Evolutionary conservation across 2,797 vertebrate genomes (phyloP).

Genomic region (Tachyglossus aculeatus): DNA sequence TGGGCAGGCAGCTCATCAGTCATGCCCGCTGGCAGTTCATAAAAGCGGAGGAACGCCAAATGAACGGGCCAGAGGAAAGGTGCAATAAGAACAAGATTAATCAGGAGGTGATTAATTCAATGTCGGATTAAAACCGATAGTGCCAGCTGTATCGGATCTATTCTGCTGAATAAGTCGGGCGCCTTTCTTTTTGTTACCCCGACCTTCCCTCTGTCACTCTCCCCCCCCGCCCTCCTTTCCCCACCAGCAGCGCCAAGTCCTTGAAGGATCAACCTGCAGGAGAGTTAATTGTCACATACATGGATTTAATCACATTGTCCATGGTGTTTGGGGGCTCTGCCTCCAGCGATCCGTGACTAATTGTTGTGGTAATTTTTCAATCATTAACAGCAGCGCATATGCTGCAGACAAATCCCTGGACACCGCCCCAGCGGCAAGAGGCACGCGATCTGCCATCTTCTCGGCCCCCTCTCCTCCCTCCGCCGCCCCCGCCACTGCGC

Average conservation of each 20-base stretch:
- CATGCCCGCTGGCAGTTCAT: conserved; percentile 67
- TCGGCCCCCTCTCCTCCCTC: conserved; percentile 10
- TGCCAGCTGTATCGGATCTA: conserved; percentile 85
- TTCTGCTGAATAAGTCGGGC: conserved; percentile 66
- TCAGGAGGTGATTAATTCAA: conserved; percentile 88
- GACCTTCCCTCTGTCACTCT: not conserved
- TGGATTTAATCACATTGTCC: conserved; percentile 95
- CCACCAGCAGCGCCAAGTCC: conserved; percentile 66
- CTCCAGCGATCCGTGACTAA: conserved; percentile 85
- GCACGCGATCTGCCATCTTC: conserved; percentile 59
- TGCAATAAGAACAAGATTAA: conserved; percentile 79
- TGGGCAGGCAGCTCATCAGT: conserved; percentile 75
- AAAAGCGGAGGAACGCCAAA: conserved; percentile 68
- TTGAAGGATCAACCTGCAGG: conserved; percentile 78
- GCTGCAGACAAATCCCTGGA: conserved; percentile 83
- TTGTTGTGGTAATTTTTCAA: conserved; percentile 86
- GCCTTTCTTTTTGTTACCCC: conserved; percentile 59
- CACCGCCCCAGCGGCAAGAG: conserved; percentile 66
- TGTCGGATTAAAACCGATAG: conserved; percentile 84
- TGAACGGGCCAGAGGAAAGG: conserved; percentile 72
- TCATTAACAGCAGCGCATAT: conserved; percentile 96
- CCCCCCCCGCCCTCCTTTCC: conserved; percentile 50
- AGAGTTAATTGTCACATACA: conserved; percentile 98
- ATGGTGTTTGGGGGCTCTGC: conserved; percentile 74
- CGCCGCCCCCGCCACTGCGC: not conserved